Evolutionary conservation across 1,140 invertebrate genomes (phyloP).

Genomic region (Drosophila miranda): DNA sequence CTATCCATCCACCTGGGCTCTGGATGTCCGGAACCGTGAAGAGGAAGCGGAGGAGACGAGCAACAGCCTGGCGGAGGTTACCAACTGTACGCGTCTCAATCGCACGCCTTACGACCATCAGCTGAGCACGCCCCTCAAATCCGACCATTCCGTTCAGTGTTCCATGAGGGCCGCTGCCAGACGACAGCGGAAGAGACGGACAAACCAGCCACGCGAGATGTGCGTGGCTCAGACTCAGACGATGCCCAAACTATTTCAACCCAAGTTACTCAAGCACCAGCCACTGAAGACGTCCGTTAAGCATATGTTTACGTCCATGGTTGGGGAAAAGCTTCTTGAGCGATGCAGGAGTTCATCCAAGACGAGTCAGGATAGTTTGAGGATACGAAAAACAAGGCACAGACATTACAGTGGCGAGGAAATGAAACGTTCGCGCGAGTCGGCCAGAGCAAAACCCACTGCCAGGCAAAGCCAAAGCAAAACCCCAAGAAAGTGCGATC

Average conservation of each 20-base stretch:
- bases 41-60: background rate
- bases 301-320: too few species aligned
- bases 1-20: constrained; percentile 57
- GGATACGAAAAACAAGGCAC: background rate
- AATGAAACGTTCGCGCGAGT: background rate
- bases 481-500: too few species aligned
- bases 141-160: constrained; percentile 13
- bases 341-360: background rate
- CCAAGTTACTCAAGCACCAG: too few species aligned
- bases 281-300: too few species aligned
- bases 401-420: constrained; percentile 19
- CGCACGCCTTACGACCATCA: constrained; percentile 46
- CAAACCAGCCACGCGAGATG: background rate
- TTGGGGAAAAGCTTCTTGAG: background rate
- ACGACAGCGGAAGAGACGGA: background rate
- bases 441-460: too few species aligned
- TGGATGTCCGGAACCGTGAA: background rate
- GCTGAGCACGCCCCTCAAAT: constrained; percentile 20
- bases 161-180: constrained; percentile 3
- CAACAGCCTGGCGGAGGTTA: constrained; percentile 10
- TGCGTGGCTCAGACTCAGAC: constrained; percentile 5
- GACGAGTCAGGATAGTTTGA: too few species aligned
- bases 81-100: constrained; percentile 35
- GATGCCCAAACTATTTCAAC: too few species aligned
- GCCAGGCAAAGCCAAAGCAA: background rate